Conservation (phyloP, 2,113 vertebrate genomes). For the Lepisosteus oculatus region DNA sequence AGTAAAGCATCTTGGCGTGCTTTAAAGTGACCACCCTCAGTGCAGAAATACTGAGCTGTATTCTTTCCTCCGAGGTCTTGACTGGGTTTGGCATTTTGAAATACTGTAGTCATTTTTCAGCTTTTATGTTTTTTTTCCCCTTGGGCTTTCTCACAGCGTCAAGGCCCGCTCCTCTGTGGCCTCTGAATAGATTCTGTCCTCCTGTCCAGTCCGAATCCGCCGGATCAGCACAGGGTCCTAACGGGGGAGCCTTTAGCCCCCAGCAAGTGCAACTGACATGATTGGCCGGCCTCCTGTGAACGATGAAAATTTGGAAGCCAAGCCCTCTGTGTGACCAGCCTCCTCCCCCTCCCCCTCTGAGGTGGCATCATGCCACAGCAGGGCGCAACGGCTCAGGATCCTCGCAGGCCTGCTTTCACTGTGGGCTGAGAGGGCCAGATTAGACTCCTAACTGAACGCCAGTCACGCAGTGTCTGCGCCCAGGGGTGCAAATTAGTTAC, state of each 20-base stretch:
- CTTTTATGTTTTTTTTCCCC: conserved; percentile 20
- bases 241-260: not conserved
- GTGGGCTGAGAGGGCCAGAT: no score
- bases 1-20: not conserved
- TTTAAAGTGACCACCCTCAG: not conserved
- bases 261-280: conserved; percentile 10
- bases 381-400: no score
- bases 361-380: no score
- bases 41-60: no score
- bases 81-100: not conserved
- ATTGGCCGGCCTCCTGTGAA: conserved; percentile 19
- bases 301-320: conserved; percentile 31
- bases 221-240: conserved; percentile 17
- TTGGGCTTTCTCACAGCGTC: conserved; percentile 21
- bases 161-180: conserved; percentile 18
- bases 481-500: no score
- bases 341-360: not conserved
- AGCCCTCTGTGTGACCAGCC: conserved; percentile 20
- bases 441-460: no score
- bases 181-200: conserved; percentile 29
- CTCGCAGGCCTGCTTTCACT: no score
- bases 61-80: not conserved
- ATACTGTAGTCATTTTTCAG: conserved; percentile 1
- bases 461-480: no score
- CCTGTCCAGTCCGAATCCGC: not conserved